A percentile compares a stretch with the other conserved stretches of the same genome.
Evolutionary conservation across 92 coral and sea anemone genomes (phyloP).

Genomic region (Metridium senile): DNA sequence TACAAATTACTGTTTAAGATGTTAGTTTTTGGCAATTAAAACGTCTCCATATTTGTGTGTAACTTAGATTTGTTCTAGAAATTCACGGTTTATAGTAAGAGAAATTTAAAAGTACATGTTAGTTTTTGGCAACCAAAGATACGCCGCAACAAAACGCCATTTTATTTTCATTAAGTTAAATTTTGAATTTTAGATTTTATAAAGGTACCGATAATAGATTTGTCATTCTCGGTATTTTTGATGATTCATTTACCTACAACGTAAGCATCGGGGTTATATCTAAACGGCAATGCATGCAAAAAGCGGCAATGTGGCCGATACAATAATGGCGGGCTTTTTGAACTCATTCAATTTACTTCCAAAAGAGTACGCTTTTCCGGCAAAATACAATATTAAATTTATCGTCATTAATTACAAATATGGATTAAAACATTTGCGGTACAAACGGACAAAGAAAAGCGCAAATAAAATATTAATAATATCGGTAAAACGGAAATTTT

Average conservation of each 20-base stretch:
- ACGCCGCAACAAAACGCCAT: too few species aligned
- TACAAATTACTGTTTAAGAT: too few species aligned
- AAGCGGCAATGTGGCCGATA: background rate
- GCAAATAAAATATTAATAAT: background rate
- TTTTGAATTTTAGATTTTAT: too few species aligned
- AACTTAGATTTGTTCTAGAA: too few species aligned
- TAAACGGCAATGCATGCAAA: background rate
- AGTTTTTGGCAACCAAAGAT: too few species aligned
- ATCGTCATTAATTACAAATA: too few species aligned
- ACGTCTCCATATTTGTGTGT: too few species aligned
- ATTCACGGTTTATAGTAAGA: too few species aligned
- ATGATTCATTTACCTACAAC: background rate
- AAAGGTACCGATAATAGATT: background rate
- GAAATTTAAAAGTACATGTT: too few species aligned
- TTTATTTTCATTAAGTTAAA: too few species aligned
- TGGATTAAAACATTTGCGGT: background rate
- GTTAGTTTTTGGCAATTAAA: too few species aligned
- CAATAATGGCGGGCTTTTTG: constrained; percentile 16
- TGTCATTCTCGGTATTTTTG: background rate
- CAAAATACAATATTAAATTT: background rate
- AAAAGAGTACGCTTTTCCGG: background rate
- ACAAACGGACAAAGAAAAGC: background rate
- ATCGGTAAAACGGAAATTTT: background rate
- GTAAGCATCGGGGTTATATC: background rate
- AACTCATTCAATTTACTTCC: background rate